Base-by-base conservation (phyloP, 2,113 vertebrate species). In the Stictonetta naevosa region DNA sequence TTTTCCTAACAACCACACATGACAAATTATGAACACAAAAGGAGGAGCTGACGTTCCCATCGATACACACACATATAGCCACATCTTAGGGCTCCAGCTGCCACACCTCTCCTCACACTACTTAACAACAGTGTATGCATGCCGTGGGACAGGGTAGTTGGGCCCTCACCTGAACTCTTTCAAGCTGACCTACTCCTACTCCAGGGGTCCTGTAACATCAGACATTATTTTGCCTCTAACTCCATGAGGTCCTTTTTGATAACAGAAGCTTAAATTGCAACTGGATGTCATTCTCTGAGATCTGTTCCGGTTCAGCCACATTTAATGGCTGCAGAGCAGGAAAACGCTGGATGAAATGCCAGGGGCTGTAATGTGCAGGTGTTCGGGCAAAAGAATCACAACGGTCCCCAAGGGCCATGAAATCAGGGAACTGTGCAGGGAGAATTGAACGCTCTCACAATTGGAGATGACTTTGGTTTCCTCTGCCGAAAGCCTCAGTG, bases 381-480 rank as follows among this genome's bases (percentile, higher is more conserved):
- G 93, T 85, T 95, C 77, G 82, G 89, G 93, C 81, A 87, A 83
- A 75, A 50, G 78, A 72, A 92, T 93, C 62, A 38, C 83, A 19
- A 77, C 36, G 53, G 74, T 87, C 93, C 75, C 94, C 18, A 5
- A 0, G 56, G 94, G 53, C 66, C 77, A 60, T 78, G 58, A 94
- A 92, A 85, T 68, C 94, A 87, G 53, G 58, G 81, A 92, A 76
- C 66, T 76, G 82, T 72, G 82, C 84, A 91, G 60, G 92, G 33
- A 88, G 91, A 95, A 91, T 90, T 89, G 94, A 96, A 86, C 77
- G 84, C 71, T 40, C 86, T 60, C 73, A 72, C 74, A 85, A 76
- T 0, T 50, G 50, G 71, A 95, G 64, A 83, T 58, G 58, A 66
- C 84, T 91, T 60, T 58, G 91, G 78, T 86, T 95, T 92, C 89